These are phyloP conservation scores for Drosophila pruinosa DNA, from an alignment of 1,140 invertebrate genomes.

Conservation along the genomic window DNA sequence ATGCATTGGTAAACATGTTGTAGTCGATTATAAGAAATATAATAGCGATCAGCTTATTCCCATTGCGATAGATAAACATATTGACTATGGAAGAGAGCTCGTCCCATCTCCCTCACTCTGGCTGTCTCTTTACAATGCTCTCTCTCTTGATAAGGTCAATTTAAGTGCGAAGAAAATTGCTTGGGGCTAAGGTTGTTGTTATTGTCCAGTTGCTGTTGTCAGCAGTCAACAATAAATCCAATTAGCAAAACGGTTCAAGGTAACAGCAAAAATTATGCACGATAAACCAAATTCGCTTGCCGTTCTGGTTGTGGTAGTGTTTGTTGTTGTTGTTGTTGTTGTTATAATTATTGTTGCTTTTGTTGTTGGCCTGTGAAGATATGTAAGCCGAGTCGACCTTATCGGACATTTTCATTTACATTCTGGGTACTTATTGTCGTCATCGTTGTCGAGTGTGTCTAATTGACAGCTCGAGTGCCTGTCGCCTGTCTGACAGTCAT, in stretches of 20 bases:
- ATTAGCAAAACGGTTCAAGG: slow-evolving; percentile 74
- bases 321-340: slow-evolving; percentile 6
- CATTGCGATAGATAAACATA: slow-evolving; percentile 7
- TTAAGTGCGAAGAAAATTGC: not conserved
- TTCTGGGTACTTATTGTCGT: slow-evolving; percentile 12
- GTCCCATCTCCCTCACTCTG: not conserved
- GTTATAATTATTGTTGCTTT: not conserved
- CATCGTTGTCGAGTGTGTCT: slow-evolving; percentile 20
- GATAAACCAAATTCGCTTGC: slow-evolving; percentile 54
- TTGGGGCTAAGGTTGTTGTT: not conserved
- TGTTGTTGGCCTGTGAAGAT: slow-evolving; percentile 12
- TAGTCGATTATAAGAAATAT: not conserved
- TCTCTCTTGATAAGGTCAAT: slow-evolving; percentile 14
- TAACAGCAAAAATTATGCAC: slow-evolving; percentile 57
- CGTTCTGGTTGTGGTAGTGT: no score
- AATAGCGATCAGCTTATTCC: slow-evolving; percentile 1
- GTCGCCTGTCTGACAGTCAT: slow-evolving; percentile 2
- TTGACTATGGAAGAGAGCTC: not conserved
- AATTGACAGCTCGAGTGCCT: slow-evolving; percentile 59
- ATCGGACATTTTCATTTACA: slow-evolving; percentile 46
- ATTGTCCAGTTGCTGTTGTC: slow-evolving; percentile 44
- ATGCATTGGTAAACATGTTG: slow-evolving; percentile 15
- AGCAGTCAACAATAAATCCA: slow-evolving; percentile 80
- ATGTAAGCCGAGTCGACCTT: slow-evolving; percentile 49
- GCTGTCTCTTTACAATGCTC: not conserved